Evolutionary conservation across 2,888 invertebrate species (phyloP), one percentile per base, ranked within the genome.

Genomic region (Ophioninae sp.): DNA sequence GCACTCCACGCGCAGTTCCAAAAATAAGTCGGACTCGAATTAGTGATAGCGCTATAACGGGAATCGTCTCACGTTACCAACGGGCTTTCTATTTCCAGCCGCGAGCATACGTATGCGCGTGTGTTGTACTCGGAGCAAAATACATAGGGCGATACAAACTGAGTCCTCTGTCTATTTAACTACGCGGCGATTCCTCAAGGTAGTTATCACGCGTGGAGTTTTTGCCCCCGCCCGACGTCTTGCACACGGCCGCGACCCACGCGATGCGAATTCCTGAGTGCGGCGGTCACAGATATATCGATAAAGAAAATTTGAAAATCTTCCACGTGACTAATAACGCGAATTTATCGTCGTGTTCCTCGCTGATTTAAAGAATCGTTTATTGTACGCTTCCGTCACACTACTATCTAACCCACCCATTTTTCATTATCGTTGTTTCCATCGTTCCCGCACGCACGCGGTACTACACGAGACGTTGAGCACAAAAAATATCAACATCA

Each of bases 1-100:
- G 64, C 30, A 78, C 75, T 67, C 75, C 13, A 37, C 76, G 81
- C 59, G 50, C 50, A 50, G 73, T 67, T 78, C 82, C 89, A 84
- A 91, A 91, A 92, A 92, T 92, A 92, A 88, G 86, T 86, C 44
- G 77, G 86, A 64, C 85, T 50, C 79, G 88, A 81, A 68, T 78
- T 21, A 85, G 89, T 89, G 91, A 91, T 91, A 91, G 88, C 89
- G 86, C 92, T 93, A 93, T 92, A 93, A 91, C 88, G 88, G 93
- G 93, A 88, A 89, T 88, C 91, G 90, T 89, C 89, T 93, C 92
- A 88, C 88, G 84, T 93, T 93, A 92, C 92, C 89, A 80, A 79
- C 80, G 82, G 65, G 69, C 64, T 75, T 67, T 82, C 88, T 89
- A 89, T 89, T 89, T 88, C 79, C 70, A 82, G 81, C 81, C n/a